Evolutionary conservation across 2,113 vertebrate genomes (phyloP).

Genomic region (Tiliqua scincoides): DNA sequence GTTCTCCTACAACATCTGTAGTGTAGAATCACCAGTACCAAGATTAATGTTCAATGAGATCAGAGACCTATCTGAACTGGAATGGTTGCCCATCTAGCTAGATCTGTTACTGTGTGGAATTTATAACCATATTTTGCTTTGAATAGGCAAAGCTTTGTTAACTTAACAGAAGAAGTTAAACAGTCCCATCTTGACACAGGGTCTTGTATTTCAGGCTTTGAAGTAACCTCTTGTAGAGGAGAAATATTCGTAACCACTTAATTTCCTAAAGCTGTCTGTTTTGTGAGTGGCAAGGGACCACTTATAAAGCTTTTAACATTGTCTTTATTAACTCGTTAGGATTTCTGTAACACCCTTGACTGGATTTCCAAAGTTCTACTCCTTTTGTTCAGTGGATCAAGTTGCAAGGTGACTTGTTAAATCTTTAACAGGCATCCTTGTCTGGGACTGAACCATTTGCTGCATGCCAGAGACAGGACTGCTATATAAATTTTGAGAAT

Average conservation of each 20-base stretch:
- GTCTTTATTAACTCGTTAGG: slow-evolving; percentile 4
- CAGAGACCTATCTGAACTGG: slow-evolving; percentile 30
- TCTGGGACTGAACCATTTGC: background rate
- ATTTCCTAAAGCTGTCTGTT: background rate
- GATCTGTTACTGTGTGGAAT: slow-evolving; percentile 12
- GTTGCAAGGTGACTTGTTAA: background rate
- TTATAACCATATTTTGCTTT: slow-evolving; percentile 18
- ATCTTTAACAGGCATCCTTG: background rate
- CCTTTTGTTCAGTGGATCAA: background rate
- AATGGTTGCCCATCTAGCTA: background rate
- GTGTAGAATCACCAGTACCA: slow-evolving; percentile 15
- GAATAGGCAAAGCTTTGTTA: background rate
- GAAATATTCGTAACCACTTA: background rate
- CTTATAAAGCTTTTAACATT: background rate
- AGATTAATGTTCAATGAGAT: slow-evolving; percentile 53
- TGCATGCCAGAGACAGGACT: background rate
- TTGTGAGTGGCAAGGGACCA: background rate
- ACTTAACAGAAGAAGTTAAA: background rate
- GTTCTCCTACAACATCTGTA: background rate
- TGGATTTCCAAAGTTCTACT: background rate
- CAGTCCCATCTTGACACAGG: background rate
- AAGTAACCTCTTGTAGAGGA: background rate
- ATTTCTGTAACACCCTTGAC: background rate
- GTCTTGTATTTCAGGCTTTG: background rate
- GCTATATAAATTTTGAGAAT: background rate